These are phyloP conservation scores for Coracopsis vasa DNA, from an alignment of 2,113 vertebrate genomes.

Conservation along the genomic window DNA sequence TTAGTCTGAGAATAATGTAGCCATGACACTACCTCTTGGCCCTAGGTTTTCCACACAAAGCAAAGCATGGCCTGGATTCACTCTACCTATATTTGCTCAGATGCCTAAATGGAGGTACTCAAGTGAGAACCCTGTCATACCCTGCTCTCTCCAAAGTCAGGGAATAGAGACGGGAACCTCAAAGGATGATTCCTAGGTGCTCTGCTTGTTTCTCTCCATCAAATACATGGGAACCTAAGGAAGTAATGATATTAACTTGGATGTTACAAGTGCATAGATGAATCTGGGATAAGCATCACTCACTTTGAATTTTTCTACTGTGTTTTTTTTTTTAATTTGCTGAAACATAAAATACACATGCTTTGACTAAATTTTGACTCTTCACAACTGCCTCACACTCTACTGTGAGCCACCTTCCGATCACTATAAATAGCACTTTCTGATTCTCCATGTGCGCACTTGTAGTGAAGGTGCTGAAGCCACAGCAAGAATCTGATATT, in stretches of 20 bases:
- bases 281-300: background rate
- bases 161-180: background rate
- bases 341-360: slow-evolving; percentile 13
- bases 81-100: background rate
- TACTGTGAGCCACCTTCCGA: background rate
- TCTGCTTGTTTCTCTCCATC: background rate
- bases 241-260: background rate
- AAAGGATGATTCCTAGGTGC: fast-evolving
- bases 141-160: background rate
- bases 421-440: background rate
- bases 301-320: background rate
- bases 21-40: background rate
- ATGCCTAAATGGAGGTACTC: background rate
- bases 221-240: background rate
- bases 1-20: background rate
- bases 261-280: background rate
- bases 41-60: background rate
- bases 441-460: background rate
- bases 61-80: background rate
- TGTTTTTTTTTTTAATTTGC: background rate
- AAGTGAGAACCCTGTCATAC: background rate
- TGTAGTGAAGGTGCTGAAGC: background rate
- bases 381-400: background rate
- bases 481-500: background rate
- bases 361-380: slow-evolving; percentile 12